Evolutionary conservation across 1,140 invertebrate species (phyloP), one percentile per base, ranked within the genome.

Genomic region (Caligus rogercresseyi): DNA sequence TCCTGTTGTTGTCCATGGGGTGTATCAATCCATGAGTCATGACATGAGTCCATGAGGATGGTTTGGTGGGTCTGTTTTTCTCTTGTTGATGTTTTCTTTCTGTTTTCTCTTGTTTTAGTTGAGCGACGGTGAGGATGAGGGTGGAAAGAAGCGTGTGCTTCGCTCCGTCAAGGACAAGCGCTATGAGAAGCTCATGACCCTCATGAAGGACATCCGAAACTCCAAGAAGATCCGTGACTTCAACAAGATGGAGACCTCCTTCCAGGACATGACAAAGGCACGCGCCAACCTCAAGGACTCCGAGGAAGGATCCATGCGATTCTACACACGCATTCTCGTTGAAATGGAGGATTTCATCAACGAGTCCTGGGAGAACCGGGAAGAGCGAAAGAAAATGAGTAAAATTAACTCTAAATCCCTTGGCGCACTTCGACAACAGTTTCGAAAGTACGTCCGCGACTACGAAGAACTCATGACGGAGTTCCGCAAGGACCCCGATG

Each of bases 221-320:
- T 88, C 86, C 69, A 91, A 92, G 72, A 98, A 98, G 73, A 98
- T 96, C 68, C 97, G 95, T 73, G 96, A 99, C 73, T 91, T 98
- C 80, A 84, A 88, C 25, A 94, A 88, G 69, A 84, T 97, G 69
- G 74, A 97, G 16, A 83, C 83, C 68, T 85, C 84, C 71, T 98
- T 98, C 78, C 95, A 98, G 72, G 86, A 92, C 69, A 74, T 98
- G 13, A 83, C 81, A 60, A 95, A 95, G 75, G 89, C 93, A 3
- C 76, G 86, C 66, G 85, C 89, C 3, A 87, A 98, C 15, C 86
- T 98, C 56, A 77, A 81, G 11, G 94, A 95, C 71, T 91, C 97
- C 72, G 90, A 94, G 72, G 83, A 82, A 73, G 89, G 91, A 16
- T 89, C 87, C 19, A 94, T 95, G 2, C 79, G 87, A 26, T 98